These are phyloP conservation scores for Acanthosepion pharaonis DNA, from an alignment of 2,888 invertebrate genomes.

Conservation along the genomic window DNA sequence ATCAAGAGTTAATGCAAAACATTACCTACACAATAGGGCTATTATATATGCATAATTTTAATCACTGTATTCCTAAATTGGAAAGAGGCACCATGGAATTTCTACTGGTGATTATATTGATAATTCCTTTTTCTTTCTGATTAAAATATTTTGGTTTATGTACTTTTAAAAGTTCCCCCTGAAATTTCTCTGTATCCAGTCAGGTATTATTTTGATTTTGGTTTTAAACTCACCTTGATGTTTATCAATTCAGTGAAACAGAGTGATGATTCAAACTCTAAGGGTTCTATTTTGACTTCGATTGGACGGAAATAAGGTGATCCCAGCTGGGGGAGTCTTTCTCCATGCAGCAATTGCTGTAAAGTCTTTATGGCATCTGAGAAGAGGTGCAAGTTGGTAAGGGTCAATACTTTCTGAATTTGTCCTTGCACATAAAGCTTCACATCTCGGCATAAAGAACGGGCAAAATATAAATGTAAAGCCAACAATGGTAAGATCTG, in stretches of 20 bases:
- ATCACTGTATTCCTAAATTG: too few relatives aligned
- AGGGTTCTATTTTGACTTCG: constrained; percentile 63
- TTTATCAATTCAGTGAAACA: constrained; percentile 67
- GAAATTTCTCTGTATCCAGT: too few relatives aligned
- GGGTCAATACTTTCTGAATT: constrained; percentile 68
- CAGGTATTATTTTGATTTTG: too few relatives aligned
- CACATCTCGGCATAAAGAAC: constrained; percentile 72
- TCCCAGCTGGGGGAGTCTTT: constrained; percentile 70
- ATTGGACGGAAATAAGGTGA: constrained; percentile 71
- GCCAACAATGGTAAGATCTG: constrained; percentile 73
- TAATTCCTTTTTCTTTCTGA: too few relatives aligned
- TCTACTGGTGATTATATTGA: too few relatives aligned
- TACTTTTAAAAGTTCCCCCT: too few relatives aligned
- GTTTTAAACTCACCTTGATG: constrained; percentile 65
- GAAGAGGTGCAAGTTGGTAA: constrained; percentile 71
- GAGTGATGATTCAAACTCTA: constrained; percentile 67
- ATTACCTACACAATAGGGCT: too few relatives aligned
- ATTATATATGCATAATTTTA: too few relatives aligned
- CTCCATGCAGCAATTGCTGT: constrained; percentile 70
- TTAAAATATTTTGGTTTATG: too few relatives aligned
- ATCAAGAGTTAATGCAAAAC: too few relatives aligned
- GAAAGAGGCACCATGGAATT: too few relatives aligned
- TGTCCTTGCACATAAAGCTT: constrained; percentile 72
- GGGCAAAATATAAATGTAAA: constrained; percentile 72
- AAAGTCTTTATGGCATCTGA: constrained; percentile 69